Evolutionary conservation across 92 coral and sea anemone genomes (phyloP).

Genomic region (Paragorgia papillata): DNA sequence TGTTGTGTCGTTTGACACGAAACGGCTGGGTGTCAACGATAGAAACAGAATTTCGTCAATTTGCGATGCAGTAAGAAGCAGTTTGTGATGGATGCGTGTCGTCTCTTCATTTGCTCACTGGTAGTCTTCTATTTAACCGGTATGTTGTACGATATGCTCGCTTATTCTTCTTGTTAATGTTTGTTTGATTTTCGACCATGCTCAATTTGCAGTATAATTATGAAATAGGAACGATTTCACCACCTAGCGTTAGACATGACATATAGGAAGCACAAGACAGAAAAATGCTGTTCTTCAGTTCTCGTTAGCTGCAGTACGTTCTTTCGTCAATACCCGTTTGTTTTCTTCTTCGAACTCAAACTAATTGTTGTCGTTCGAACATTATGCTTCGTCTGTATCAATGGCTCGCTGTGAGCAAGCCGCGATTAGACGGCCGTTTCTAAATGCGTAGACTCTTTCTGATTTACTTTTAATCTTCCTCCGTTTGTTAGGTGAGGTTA

Average conservation of each 20-base stretch:
- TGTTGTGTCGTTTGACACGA: conserved; percentile 61
- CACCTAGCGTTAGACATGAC: conserved; percentile 73
- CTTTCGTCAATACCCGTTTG: background rate
- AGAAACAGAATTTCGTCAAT: conserved; percentile 29
- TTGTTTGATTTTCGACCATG: conserved; percentile 93
- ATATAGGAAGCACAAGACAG: conserved; percentile 30
- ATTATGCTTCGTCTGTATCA: background rate
- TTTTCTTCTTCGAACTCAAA: background rate
- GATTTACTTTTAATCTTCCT: conserved; percentile 44
- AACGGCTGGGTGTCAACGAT: conserved; percentile 47
- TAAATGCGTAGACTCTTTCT: conserved; percentile 23
- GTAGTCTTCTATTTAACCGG: conserved; percentile 26
- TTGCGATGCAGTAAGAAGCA: conserved; percentile 35
- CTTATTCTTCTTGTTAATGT: conserved; percentile 56
- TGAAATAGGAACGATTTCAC: conserved; percentile 88
- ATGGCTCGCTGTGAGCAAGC: conserved; percentile 30
- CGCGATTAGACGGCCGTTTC: conserved; percentile 30
- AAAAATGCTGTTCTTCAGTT: conserved; percentile 40
- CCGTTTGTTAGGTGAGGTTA: conserved; percentile 46
- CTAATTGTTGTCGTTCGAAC: background rate
- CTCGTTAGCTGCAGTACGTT: background rate
- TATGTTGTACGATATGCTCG: conserved; percentile 24
- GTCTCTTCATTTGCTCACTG: conserved; percentile 5
- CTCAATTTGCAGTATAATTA: conserved; percentile 98
- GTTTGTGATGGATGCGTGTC: conserved; percentile 6